Evolutionary conservation across 1,140 invertebrate genomes (phyloP), one percentile per base, ranked within the genome.

Genomic region (Agraylea sexmaculata): DNA sequence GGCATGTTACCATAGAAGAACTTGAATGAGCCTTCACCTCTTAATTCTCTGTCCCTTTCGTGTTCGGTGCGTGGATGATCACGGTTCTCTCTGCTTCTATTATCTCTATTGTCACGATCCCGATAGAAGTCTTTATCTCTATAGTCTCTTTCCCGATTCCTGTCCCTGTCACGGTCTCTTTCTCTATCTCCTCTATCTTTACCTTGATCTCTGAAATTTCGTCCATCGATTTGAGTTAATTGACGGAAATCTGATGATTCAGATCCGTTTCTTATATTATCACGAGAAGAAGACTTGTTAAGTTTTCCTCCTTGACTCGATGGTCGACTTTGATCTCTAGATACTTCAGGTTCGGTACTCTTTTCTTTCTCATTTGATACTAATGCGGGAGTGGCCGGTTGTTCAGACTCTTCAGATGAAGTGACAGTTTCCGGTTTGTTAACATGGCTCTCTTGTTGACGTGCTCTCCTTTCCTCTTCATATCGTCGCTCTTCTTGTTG

Each of bases 401-500:
- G 6, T 12, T 6, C 7, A 17, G 15, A 34, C 10, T 15, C 7
- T n/a, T 7, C 6, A 15, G 7, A 34, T 8, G 5, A 34, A 35
- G 4, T 12, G 4, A 17, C 13, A 35, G 16, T 21, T 19, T 25
- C 22, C 8, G 8, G 47, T 51, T 4, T 59, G 54, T 22, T 25
- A 23, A 37, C 55, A 52, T 7, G 29, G 15, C 28, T 30, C 33
- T 46, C 40, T 37, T 39, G 71, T 71, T 11, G 67, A 53, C 10
- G 7, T 53, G 61, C 60, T 43, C 68, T 67, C 10, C 59, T 62
- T 13, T 62, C 70, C 44, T 75, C 69, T 45, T 78, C 73, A 50
- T 71, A 82, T 33, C 79, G 72, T 49, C 83, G 79, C 53, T 88
- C 84, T 55, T 87, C 83, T 51, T 88, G 81, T 51, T 86, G 80